Evolutionary conservation across 2,888 invertebrate species (phyloP).

Genomic region (Pantelozetes paolii): DNA sequence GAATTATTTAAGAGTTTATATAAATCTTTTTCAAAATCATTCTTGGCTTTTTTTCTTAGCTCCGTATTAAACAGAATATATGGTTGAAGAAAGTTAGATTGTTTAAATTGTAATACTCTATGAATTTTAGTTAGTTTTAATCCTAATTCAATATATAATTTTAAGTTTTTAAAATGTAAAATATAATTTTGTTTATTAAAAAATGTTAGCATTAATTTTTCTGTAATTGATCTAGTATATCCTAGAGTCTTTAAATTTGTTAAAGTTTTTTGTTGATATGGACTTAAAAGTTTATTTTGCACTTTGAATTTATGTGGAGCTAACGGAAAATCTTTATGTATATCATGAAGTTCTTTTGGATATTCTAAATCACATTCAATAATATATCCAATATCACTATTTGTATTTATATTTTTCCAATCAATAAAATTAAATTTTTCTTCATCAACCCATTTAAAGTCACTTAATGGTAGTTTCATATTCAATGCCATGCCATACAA

Average conservation of each 20-base stretch:
- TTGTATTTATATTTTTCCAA: not conserved
- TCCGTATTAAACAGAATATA: constrained; percentile 43
- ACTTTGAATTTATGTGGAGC: constrained; percentile 41
- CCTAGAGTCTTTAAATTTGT: not conserved
- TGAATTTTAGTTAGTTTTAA: constrained; percentile 22
- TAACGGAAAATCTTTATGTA: constrained; percentile 43
- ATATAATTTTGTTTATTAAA: constrained; percentile 18
- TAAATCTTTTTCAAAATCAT: constrained; percentile 52
- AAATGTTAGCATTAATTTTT: constrained; percentile 20
- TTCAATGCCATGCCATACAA: constrained; percentile 45
- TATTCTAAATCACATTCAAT: constrained; percentile 43
- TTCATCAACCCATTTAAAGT: constrained; percentile 37
- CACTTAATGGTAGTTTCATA: constrained; percentile 39
- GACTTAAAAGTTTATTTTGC: constrained; percentile 13
- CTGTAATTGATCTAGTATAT: not conserved
- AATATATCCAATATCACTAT: constrained; percentile 36
- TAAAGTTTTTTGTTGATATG: not conserved
- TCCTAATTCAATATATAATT: constrained; percentile 7
- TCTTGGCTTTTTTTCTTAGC: constrained; percentile 48
- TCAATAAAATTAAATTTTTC: constrained; percentile 7
- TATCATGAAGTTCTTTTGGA: constrained; percentile 37
- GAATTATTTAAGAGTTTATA: constrained; percentile 52
- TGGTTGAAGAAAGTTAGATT: not conserved
- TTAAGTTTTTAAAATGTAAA: constrained; percentile 27
- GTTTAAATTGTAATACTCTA: not conserved